These are phyloP conservation scores for Scalopus aquaticus DNA, from an alignment of 2,113 vertebrate genomes.

Conservation along the genomic window DNA sequence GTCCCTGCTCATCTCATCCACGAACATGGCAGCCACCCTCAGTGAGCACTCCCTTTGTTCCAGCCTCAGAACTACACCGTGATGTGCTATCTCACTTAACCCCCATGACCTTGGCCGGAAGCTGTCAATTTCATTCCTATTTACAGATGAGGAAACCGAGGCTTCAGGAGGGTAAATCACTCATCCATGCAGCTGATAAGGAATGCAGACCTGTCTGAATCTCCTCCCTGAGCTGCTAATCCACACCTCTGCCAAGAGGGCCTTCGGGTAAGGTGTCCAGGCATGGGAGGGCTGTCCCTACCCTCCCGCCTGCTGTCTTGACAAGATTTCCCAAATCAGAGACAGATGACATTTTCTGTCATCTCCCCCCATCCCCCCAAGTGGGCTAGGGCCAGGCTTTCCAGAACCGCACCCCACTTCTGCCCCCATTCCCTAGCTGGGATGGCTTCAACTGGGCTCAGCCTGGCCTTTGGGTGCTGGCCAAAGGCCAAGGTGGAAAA, in stretches of 20 bases:
- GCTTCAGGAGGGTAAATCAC: too few relatives aligned
- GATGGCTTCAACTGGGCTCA: background rate
- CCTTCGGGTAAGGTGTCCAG: too few relatives aligned
- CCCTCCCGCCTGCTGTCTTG: too few relatives aligned
- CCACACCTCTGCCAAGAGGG: background rate
- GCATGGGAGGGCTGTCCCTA: too few relatives aligned
- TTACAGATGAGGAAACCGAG: background rate
- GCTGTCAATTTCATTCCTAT: background rate
- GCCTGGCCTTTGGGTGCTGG: background rate
- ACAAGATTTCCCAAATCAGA: too few relatives aligned
- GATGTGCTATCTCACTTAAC: background rate
- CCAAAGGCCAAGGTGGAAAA: background rate
- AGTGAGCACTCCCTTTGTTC: background rate
- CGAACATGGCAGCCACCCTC: background rate
- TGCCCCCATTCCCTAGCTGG: background rate
- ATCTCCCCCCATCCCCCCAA: too few relatives aligned
- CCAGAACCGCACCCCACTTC: background rate
- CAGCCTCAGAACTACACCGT: rapidly evolving
- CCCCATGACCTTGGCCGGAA: background rate
- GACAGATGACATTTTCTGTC: too few relatives aligned
- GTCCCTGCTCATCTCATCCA: rapidly evolving
- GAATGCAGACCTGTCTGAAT: background rate
- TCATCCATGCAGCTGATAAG: background rate
- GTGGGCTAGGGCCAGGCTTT: background rate
- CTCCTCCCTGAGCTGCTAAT: background rate